Evolutionary conservation across 2,888 invertebrate species (phyloP).

Genomic region (Lasioglossum marginatum): DNA sequence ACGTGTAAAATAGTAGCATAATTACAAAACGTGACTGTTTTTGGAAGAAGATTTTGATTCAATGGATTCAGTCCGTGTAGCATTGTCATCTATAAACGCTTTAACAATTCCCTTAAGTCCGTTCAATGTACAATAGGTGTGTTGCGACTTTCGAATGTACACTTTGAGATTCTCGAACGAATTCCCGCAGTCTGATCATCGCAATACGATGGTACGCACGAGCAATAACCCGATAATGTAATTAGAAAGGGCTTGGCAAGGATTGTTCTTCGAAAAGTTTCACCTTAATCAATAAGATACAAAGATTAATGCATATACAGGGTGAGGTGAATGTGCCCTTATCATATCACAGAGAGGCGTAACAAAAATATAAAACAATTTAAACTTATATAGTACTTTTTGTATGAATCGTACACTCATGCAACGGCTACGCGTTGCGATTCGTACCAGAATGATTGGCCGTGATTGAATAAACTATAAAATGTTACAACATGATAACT

Average conservation of each 20-base stretch:
- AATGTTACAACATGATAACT: slow-evolving; percentile 7
- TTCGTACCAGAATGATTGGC: slow-evolving; percentile 68
- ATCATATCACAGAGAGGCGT: slow-evolving; percentile 84
- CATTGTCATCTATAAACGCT: slow-evolving; percentile 30
- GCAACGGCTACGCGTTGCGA: slow-evolving; percentile 73
- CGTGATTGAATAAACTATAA: slow-evolving; percentile 38
- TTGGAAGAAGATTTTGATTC: not conserved
- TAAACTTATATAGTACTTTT: slow-evolving; percentile 75
- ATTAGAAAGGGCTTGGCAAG: slow-evolving; percentile 75
- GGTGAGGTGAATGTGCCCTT: slow-evolving; percentile 83
- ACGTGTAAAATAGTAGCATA: not conserved
- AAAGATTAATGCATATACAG: slow-evolving; percentile 79
- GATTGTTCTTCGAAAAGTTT: slow-evolving; percentile 73
- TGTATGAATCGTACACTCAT: slow-evolving; percentile 76
- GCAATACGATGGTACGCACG: slow-evolving; percentile 61
- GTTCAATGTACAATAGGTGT: slow-evolving; percentile 35
- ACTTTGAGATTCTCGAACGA: slow-evolving; percentile 21
- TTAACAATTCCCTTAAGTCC: slow-evolving; percentile 62
- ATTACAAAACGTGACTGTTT: not conserved
- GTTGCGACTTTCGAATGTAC: slow-evolving; percentile 18
- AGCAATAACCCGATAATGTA: slow-evolving; percentile 67
- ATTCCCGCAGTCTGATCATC: slow-evolving; percentile 12
- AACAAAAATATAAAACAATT: slow-evolving; percentile 83
- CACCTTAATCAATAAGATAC: slow-evolving; percentile 75
- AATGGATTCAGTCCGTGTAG: slow-evolving; percentile 32